These are phyloP conservation scores for Paguma larvata DNA, from an alignment of 2,797 vertebrate genomes.

Conservation along the genomic window DNA sequence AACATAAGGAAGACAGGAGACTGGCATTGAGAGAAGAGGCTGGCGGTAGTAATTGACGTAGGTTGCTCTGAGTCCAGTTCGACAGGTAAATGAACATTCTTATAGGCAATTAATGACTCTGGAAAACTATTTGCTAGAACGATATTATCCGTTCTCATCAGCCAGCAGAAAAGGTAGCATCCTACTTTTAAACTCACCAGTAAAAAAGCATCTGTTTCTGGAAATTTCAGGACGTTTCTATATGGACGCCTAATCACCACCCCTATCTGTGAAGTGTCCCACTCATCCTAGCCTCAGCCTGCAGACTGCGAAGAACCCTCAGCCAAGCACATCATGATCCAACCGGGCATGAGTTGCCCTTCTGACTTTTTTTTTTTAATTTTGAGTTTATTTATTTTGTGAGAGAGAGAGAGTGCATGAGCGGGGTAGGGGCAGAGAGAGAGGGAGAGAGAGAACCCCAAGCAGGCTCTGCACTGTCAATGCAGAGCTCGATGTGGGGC, in stretches of 20 bases:
- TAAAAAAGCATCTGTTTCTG: conserved; percentile 48
- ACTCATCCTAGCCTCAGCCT: neutral
- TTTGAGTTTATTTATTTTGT: no score
- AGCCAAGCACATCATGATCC: neutral
- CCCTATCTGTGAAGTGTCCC: neutral
- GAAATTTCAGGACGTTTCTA: neutral
- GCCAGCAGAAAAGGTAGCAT: neutral
- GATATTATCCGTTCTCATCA: conserved; percentile 27
- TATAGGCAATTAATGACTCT: neutral
- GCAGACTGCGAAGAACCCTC: neutral
- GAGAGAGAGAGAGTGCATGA: no score
- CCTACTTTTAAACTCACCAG: conserved; percentile 45
- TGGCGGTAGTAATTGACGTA: accelerated
- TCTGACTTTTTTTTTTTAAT: neutral
- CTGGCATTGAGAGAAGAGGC: neutral
- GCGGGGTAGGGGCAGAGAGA: no score
- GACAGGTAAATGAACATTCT: conserved; percentile 30
- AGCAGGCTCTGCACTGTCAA: no score
- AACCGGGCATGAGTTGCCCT: neutral
- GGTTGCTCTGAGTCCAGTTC: neutral
- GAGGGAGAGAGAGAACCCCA: no score
- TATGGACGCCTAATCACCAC: neutral
- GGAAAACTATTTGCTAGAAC: conserved; percentile 58
- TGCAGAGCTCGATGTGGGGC: no score
- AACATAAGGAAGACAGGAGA: neutral